A percentile compares a stretch with the other conserved stretches of the same genome.
Conservation (phyloP, 2,888 invertebrate genomes). For the Phrixothrix hirtus region DNA sequence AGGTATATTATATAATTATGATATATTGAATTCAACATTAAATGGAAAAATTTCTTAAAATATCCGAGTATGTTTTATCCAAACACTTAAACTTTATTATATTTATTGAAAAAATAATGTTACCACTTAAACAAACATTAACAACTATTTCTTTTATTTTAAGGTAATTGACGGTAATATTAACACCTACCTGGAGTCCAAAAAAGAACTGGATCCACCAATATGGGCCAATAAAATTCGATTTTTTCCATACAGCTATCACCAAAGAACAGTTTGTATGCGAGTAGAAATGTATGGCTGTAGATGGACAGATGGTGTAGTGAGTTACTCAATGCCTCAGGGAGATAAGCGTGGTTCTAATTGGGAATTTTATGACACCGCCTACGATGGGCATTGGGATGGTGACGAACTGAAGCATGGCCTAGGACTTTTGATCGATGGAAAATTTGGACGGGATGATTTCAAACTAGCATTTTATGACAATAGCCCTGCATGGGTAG, state of each 20-base stretch:
- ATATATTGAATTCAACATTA: no score
- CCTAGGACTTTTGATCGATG: constrained; percentile 84
- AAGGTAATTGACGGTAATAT: constrained; percentile 79
- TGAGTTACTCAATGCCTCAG: constrained; percentile 86
- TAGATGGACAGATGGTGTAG: constrained; percentile 80
- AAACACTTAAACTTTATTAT: no score
- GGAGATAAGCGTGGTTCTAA: constrained; percentile 81
- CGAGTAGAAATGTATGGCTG: constrained; percentile 90
- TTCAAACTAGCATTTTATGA: constrained; percentile 67
- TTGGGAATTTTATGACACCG: constrained; percentile 80
- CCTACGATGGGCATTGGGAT: constrained; percentile 84
- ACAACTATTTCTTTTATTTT: no score
- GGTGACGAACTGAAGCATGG: constrained; percentile 72
- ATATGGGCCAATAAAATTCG: constrained; percentile 85
- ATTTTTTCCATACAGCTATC: constrained; percentile 83
- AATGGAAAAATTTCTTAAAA: no score
- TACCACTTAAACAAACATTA: neutral
- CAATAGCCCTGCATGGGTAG: constrained; percentile 80
- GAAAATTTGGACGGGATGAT: constrained; percentile 76
- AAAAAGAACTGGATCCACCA: constrained; percentile 77
- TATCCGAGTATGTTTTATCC: no score
- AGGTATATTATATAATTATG: no score
- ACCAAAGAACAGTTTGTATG: constrained; percentile 87
- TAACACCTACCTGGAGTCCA: constrained; percentile 81
- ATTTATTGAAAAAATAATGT: neutral